phyloP scores from a whole-genome alignment of 2,888 invertebrate genomes.

The Cephalotes varians region DNA sequence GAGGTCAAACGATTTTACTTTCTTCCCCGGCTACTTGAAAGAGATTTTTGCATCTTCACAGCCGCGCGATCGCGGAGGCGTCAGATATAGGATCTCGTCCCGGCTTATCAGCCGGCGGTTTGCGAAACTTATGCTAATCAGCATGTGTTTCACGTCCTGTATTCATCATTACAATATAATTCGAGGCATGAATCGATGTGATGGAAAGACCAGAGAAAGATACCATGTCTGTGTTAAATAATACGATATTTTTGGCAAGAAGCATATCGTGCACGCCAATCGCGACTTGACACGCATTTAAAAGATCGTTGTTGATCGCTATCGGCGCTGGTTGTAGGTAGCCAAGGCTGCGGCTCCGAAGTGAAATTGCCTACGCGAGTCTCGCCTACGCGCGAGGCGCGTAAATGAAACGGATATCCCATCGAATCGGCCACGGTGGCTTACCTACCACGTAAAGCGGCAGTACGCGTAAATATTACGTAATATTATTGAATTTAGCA shows the following conservation, averaged over 20 bases:
- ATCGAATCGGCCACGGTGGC: constrained; percentile 12
- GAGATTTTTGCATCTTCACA: background rate
- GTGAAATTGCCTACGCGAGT: constrained; percentile 55
- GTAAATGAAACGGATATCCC: constrained; percentile 37
- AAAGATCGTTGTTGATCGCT: constrained; percentile 34
- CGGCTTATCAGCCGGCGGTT: background rate
- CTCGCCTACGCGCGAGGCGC: constrained; percentile 32
- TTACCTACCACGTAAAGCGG: background rate
- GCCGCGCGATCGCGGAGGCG: constrained; percentile 4
- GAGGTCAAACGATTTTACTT: constrained; percentile 44
- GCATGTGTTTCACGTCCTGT: background rate
- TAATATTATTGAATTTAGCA: background rate
- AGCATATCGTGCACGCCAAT: background rate
- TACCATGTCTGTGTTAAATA: background rate
- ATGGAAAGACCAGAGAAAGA: background rate
- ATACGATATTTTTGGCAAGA: background rate
- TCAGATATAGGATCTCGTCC: background rate
- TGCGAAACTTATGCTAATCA: constrained; percentile 10
- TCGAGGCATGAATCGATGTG: background rate
- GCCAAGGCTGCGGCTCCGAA: constrained; percentile 52
- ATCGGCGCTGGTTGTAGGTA: constrained; percentile 50
- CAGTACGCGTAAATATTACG: constrained; percentile 4
- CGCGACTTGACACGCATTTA: constrained; percentile 16
- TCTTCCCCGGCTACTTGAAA: constrained; percentile 20
- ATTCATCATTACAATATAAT: background rate